phyloP scores from a whole-genome alignment of 1,140 invertebrate genomes.

The Dreissena rostriformis region DNA sequence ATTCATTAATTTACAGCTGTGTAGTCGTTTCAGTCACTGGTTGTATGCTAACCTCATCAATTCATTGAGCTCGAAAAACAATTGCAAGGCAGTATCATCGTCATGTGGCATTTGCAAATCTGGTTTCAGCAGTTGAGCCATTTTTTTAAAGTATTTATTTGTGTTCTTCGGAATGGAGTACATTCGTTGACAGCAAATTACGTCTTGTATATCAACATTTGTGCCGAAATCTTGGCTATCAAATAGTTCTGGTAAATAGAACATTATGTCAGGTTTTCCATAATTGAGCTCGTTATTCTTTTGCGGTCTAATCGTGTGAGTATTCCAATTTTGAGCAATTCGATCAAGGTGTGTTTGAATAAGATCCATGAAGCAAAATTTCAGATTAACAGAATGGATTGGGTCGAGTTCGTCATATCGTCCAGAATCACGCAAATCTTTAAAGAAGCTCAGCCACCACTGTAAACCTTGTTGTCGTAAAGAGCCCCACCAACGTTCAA shows the following conservation, averaged over 20 bases:
- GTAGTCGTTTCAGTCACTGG: too few relatives aligned
- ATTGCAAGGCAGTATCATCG: conserved; percentile 4
- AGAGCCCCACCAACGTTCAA: conserved; percentile 9
- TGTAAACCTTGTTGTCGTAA: conserved; percentile 5
- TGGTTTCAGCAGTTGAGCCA: conserved; percentile 20
- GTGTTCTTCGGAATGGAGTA: background rate
- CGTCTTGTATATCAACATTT: conserved; percentile 10
- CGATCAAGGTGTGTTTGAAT: conserved; percentile 6
- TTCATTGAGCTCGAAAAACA: conserved; percentile 17
- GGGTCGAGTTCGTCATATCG: background rate
- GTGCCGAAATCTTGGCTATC: background rate
- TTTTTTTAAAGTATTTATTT: conserved; percentile 25
- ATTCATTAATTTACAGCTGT: too few relatives aligned
- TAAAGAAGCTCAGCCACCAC: conserved; percentile 21
- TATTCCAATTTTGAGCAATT: conserved; percentile 36
- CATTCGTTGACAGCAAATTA: conserved; percentile 3
- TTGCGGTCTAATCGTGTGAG: conserved; percentile 1
- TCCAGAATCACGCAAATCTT: conserved; percentile 8
- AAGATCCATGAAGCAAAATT: conserved; percentile 27
- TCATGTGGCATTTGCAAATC: conserved; percentile 37
- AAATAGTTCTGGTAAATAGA: conserved; percentile 22
- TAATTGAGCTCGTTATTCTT: conserved; percentile 13
- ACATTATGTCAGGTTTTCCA: conserved; percentile 31
- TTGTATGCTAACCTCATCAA: too few relatives aligned
- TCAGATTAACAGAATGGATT: background rate